Evolutionary conservation across 2,797 vertebrate genomes (phyloP), one percentile per base, ranked within the genome.

Genomic region (Bovichtus diacanthus): DNA sequence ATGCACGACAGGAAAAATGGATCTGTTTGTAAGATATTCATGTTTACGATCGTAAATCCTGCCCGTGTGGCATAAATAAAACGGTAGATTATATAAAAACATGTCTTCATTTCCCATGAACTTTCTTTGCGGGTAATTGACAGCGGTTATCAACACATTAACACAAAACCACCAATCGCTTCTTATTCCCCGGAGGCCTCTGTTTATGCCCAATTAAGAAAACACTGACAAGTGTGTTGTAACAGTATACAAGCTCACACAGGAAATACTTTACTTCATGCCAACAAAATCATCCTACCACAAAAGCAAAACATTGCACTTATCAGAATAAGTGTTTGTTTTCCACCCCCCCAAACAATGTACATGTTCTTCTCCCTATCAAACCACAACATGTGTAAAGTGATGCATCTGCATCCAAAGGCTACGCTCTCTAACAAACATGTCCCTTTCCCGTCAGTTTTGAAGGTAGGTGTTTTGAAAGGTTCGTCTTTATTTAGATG

Each of bases 401-500:
- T 2, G 2, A 9, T n/a, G 25, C 18, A 43, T 73, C 46, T 47
- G 25, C 54, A 27, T 49, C 25, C 13, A 44, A 21, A 41, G 13
- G 8, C 6, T 25, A 18, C n/a, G 4, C 4, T 36, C 29, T 58
- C 38, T 19, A 55, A 63, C 5, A 59, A 47, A 51, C 49, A 4
- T 25, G 16, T 41, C 25, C 47, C 31, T 7, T 60, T 9, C 9
- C 10, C 0, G 6, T 36, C 18, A 19, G 78, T 67, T 73, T 78
- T 49, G 49, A 1, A 54, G 18, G 39, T 34, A 2, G 36, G 51
- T 67, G 70, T 80, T 84, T 70, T 81, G 27, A 78, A 73, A 53
- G 56, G 58, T 44, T 79, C 21, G 0, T 69, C 62, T 82, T 84
- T 82, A 82, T 81, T 79, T 84, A 81, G 70, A 60, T 31, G 65